Evolutionary conservation across 2,888 invertebrate genomes (phyloP), one percentile per base, ranked within the genome.

Genomic region (Agriopis aurantiaria): DNA sequence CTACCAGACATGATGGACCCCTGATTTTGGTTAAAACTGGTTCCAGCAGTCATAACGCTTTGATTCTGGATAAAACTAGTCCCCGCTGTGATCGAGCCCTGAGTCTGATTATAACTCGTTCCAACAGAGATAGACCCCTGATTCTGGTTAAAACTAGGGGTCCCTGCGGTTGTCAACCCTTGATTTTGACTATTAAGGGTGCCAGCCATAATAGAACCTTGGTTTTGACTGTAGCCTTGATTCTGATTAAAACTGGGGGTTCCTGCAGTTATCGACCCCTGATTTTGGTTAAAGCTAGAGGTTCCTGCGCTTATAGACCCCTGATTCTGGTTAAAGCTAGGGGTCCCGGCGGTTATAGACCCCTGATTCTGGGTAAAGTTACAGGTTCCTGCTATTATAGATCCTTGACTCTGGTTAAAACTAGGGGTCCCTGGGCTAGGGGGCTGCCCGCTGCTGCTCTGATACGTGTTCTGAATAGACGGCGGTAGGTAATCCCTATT

Each of bases 401-500:
- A 63, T 6, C 63, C 68, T 14, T 69, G 73, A 57, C 59, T 66
- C 40, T 65, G 71, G 63, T 60, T 75, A 72, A 66, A 72, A 63
- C 7, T 48, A 17, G 51, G 23, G 8, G 64, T 51, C 11, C 68
- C 68, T 11, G 71, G 67, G 23, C 63, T 84, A 0, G 89, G 85
- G 12, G 82, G 85, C 46, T 88, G 88, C 3, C 11, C 75, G 57
- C 49, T 57, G 63, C 41, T 45, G 41, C 69, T 68, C 9, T 66
- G 68, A 41, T 75, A 75, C 4, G 51, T 72, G 76, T 89, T 90
- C 82, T 95, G 95, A 84, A 96, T 95, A 60, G 96, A 96, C 72
- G 97, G 96, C 65, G 97, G 97, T 82, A 97, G 95, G 88, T 97
- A 97, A 84, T 97, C 96, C 79, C 96, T 95, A 87, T 97, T 97